phyloP scores from a whole-genome alignment of 2,888 invertebrate genomes.

The Heteromurus nitidus region DNA sequence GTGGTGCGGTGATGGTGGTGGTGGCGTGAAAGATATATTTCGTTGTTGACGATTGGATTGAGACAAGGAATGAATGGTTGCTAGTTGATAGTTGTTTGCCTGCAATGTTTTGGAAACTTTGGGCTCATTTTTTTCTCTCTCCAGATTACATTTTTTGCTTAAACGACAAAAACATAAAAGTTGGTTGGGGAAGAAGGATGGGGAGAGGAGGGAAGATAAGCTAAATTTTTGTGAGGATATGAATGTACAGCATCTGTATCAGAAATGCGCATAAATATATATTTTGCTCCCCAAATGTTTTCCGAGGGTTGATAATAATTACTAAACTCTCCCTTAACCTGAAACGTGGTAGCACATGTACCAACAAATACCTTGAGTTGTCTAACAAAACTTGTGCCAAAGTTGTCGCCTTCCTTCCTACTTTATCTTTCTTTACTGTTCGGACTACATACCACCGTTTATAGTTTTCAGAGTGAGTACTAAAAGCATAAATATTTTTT shows the following conservation, averaged over 20 bases:
- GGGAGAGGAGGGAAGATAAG: not conserved
- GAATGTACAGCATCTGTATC: not conserved
- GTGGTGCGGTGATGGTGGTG: not conserved
- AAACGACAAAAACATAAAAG: not conserved
- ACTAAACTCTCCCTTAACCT: too few relatives aligned
- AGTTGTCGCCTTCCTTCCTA: too few relatives aligned
- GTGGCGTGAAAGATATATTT: conserved; percentile 33
- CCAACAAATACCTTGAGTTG: too few relatives aligned
- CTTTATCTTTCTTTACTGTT: too few relatives aligned
- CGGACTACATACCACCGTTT: too few relatives aligned
- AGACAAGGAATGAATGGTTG: conserved; percentile 50
- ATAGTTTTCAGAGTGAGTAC: too few relatives aligned
- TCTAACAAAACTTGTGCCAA: not conserved
- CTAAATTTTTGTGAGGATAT: conserved; percentile 8
- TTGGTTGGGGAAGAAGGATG: too few relatives aligned
- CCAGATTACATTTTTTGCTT: not conserved
- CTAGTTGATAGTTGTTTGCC: conserved; percentile 40
- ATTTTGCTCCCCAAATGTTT: conserved; percentile 3
- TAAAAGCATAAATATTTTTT: too few relatives aligned
- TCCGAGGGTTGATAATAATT: conserved; percentile 3
- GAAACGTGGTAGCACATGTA: too few relatives aligned
- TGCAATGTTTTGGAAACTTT: conserved; percentile 47
- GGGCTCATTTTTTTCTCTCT: not conserved
- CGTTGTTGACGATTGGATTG: conserved; percentile 39
- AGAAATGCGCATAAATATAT: not conserved